Conservation (phyloP, 2,888 invertebrate genomes). For the Lampropteryx suffumata region DNA sequence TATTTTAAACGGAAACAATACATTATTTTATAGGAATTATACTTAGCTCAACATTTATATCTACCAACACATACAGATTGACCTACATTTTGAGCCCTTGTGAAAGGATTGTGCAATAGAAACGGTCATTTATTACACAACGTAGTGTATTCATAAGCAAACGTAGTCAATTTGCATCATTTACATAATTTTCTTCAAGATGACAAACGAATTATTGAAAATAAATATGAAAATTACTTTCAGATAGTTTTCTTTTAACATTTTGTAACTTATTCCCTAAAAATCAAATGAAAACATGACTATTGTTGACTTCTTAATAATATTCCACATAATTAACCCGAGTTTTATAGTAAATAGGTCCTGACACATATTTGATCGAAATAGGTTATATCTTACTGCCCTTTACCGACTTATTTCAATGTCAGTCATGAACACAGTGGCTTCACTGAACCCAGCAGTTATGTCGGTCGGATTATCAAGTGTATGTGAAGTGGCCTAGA, state of each 20-base stretch:
- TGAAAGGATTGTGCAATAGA: slow-evolving; percentile 84
- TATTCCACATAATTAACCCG: neutral
- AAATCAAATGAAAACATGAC: neutral
- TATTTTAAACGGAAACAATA: no score
- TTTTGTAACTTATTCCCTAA: neutral
- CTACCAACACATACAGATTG: slow-evolving; percentile 76
- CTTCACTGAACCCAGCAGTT: slow-evolving; percentile 84
- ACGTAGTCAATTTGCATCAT: slow-evolving; percentile 72
- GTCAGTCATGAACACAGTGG: slow-evolving; percentile 85
- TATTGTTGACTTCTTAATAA: neutral
- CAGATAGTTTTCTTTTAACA: slow-evolving; percentile 13
- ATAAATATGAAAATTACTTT: slow-evolving; percentile 36
- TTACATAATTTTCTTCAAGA: slow-evolving; percentile 58
- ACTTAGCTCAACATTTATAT: slow-evolving; percentile 50
- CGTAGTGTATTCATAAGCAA: slow-evolving; percentile 76
- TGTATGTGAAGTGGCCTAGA: slow-evolving; percentile 94
- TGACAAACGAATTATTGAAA: slow-evolving; percentile 35
- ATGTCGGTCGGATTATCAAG: slow-evolving; percentile 90
- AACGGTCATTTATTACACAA: slow-evolving; percentile 83
- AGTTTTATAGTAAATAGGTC: slow-evolving; percentile 55
- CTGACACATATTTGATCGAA: slow-evolving; percentile 69
- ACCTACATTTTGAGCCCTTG: slow-evolving; percentile 82
- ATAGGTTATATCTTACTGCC: slow-evolving; percentile 78
- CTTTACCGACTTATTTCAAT: slow-evolving; percentile 83
- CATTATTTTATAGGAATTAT: neutral